Evolutionary conservation across 2,797 vertebrate species (phyloP), one percentile per base, ranked within the genome.

Genomic region (Myoxocephalus aenaeus): DNA sequence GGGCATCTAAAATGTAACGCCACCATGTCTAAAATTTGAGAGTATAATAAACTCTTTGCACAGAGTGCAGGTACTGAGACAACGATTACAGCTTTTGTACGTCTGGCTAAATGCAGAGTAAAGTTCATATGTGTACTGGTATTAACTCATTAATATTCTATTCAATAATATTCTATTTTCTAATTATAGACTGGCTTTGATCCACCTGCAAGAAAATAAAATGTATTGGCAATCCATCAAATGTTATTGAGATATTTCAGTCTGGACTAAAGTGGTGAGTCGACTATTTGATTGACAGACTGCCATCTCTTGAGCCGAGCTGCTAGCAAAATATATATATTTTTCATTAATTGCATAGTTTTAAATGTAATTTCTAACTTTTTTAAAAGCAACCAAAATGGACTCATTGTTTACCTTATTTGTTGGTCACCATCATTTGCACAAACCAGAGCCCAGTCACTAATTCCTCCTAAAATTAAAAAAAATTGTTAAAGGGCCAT

Each of bases 401-500:
- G 29, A 66, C 36, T 11, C 14, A 12, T 57, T 2, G 22, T 69
- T 50, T 25, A 34, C 5, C 5, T 50, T 36, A 48, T 15, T 32
- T 59, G 34, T 53, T 70, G 36, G 53, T 36, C 77, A 56, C 25
- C 46, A 42, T 27, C 34, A 29, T 40, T 17, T 61, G 48, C 36
- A 73, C 27, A 15, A 62, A 65, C 57, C 64, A 62, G 34, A 53
- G 18, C 20, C 25, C 36, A 12, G 38, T 40, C 53, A 38, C 36
- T 51, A 59, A 72, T 80, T 84, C 79, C 81, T 84, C 42, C 36
- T 72, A 83, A 88, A 92, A 93, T 92, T 81, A 92, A 87, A 82
- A 88, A 80, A 93, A 92, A 87, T 84, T 82, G 82, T 90, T 86
- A 75, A 82, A 27, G 53, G 89, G 75, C 70, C 81, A 83, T 93